Evolutionary conservation across 2,113 vertebrate genomes (phyloP), one percentile per base, ranked within the genome.

Genomic region (Thomomys bottae): DNA sequence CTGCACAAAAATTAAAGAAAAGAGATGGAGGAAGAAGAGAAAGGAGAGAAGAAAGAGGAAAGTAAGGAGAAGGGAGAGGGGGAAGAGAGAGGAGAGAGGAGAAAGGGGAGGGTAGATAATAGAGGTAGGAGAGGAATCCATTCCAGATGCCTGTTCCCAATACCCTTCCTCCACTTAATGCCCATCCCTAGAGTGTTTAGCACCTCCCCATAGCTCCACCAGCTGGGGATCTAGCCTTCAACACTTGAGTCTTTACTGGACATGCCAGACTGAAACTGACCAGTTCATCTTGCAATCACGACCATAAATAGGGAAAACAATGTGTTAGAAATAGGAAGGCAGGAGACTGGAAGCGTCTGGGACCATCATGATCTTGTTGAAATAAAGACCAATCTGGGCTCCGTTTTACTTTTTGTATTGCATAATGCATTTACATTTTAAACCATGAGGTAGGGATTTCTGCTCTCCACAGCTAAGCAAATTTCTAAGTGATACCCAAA

Each of bases 131-230:
- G 21, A 36, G 32, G 34, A 49, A 57, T 54, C 49, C 49, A 54
- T 17, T 38, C n/a, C 8, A 38, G 57, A 12, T 12, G n/a, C 15
- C 20, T 3, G 24, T 5, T 17, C 30, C 63, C 42, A 57, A 23
- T 28, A 15, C 30, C 28, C 8, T 8, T 30, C 72, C 38, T 71
- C 45, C 18, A 38, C 24, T 11, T 66, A 57, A 23, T 7, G 40
- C 32, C n/a, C 42, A 54, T 0, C 34, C 64, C 32, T n/a, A 54
- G 26, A 71, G 34, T 59, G 36, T 30, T 49, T 85, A 28, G 7
- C 54, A 8, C 11, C 26, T 49, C 1, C 2, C 26, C 23, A n/a
- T 23, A 42, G 34, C 1, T 1, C 28, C 12, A 6, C 18, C 34
- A 40, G 42, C 18, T 59, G 24, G 38, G 36, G 38, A 2, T 20